These are phyloP conservation scores for Cyprinodon variegatus DNA, from an alignment of 2,113 vertebrate species.

Conservation along the genomic window DNA sequence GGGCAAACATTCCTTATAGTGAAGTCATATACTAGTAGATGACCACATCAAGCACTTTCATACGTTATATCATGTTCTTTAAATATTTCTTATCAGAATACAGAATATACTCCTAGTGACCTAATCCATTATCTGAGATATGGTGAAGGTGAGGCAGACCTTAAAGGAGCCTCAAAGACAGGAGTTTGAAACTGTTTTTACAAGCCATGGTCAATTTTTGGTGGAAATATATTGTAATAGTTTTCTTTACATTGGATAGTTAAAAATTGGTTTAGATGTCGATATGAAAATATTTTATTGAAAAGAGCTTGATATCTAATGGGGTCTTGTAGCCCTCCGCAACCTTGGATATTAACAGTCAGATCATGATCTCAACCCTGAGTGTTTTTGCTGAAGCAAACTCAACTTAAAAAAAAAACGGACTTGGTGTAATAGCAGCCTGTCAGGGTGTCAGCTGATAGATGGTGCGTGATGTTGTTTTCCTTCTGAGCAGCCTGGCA, in stretches of 20 bases:
- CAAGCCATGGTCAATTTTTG: not conserved
- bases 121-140: not conserved
- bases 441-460: constrained; percentile 61
- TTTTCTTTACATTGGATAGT: not conserved
- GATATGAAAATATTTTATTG: not conserved
- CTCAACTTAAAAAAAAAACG: constrained; percentile 45
- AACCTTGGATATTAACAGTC: no score
- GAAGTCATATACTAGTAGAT: no score
- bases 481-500: constrained; percentile 32
- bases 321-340: not conserved
- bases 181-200: not conserved
- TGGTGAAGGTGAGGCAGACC: not conserved
- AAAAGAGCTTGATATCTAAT: not conserved
- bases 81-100: no score
- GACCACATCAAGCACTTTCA: no score
- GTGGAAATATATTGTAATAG: not conserved
- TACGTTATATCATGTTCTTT: no score
- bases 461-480: constrained; percentile 36
- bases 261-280: no score
- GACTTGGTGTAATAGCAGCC: constrained; percentile 53
- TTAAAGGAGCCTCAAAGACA: not conserved
- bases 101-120: not conserved
- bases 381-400: constrained; percentile 22
- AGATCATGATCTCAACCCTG: not conserved
- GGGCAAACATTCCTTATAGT: no score